Evolutionary conservation across 2,113 vertebrate genomes (phyloP).

Genomic region (Petrocephalus microphthalmus): DNA sequence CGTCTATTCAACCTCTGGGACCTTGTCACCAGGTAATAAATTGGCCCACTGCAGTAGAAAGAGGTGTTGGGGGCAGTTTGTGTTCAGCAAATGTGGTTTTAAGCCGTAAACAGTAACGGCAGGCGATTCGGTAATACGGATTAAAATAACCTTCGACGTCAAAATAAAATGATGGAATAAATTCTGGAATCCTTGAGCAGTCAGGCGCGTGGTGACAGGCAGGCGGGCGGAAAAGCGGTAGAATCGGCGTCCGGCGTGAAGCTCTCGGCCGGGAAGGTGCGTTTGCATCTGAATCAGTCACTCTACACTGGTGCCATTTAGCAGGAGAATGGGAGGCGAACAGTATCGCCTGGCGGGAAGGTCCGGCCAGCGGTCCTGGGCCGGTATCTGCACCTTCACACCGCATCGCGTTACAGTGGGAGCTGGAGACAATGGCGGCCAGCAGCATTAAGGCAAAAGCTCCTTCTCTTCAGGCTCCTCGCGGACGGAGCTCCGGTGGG

Average conservation of each 20-base stretch:
- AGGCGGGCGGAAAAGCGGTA: neutral
- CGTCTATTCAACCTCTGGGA: constrained; percentile 11
- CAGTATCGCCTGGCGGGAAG: neutral
- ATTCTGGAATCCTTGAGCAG: neutral
- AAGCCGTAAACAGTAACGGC: neutral
- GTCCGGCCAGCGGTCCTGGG: neutral
- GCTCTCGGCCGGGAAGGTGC: neutral
- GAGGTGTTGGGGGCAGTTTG: constrained; percentile 9
- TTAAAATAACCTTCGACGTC: neutral
- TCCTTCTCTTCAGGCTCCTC: constrained; percentile 6
- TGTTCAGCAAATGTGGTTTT: constrained; percentile 5
- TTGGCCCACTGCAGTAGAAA: constrained; percentile 31
- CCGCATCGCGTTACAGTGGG: neutral
- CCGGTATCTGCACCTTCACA: neutral
- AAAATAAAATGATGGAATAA: neutral
- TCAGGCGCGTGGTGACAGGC: neutral
- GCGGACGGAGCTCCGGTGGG: constrained; percentile 29
- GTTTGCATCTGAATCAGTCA: constrained; percentile 4
- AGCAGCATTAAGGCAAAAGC: neutral
- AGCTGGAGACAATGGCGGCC: neutral
- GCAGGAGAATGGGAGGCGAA: neutral
- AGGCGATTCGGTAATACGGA: neutral
- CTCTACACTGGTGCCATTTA: neutral
- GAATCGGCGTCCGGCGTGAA: neutral
- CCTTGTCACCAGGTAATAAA: constrained; percentile 28